Conservation (phyloP, 2,797 vertebrate species). For the Hozukius guyotensis region DNA sequence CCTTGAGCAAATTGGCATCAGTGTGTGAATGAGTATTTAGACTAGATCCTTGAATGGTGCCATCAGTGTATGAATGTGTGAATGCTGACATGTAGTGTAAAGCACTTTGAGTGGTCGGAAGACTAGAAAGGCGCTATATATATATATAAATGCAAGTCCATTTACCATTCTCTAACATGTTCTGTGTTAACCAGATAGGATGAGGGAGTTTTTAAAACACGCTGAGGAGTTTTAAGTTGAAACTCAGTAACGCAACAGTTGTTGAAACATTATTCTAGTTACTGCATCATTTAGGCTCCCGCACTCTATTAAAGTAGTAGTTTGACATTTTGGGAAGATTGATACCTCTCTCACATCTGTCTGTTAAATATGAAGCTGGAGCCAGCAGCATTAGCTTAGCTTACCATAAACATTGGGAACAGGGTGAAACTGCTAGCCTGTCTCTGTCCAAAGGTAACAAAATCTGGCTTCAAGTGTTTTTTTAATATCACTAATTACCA, state of each 20-base stretch:
- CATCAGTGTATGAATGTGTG: no score
- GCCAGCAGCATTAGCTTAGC: background rate
- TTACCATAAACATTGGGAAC: background rate
- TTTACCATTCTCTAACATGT: background rate
- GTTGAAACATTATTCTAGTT: background rate
- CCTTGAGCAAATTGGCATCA: no score
- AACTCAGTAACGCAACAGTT: background rate
- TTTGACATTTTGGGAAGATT: background rate
- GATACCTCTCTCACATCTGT: no score
- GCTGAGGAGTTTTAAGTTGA: background rate
- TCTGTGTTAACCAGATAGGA: background rate
- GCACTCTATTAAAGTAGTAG: background rate
- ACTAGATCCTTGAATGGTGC: no score
- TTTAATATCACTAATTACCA: background rate
- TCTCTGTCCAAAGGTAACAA: background rate
- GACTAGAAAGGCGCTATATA: no score
- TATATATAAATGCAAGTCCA: no score
- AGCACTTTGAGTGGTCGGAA: no score
- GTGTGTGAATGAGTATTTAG: no score
- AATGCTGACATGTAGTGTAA: no score
- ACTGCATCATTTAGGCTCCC: background rate
- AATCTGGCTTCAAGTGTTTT: background rate
- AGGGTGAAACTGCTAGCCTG: accelerated
- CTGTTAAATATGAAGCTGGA: no score
- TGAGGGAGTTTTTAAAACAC: background rate